Percentiles rank a stretch among this genome's conserved stretches.
These are phyloP conservation scores for Sebastes flavidus DNA, from an alignment of 2,797 vertebrate genomes.

Conservation along the genomic window DNA sequence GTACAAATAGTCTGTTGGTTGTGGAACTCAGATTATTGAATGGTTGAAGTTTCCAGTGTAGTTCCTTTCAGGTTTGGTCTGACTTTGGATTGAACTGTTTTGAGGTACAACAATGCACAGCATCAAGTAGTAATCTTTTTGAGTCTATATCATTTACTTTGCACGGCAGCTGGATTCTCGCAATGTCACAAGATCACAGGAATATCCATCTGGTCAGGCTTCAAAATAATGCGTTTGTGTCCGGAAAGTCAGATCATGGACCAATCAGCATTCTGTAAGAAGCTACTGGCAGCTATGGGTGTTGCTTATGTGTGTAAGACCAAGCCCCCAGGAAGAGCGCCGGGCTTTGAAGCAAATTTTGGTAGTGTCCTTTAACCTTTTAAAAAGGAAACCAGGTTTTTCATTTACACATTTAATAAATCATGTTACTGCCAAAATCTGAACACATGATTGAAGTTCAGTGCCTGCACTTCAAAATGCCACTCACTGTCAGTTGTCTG, in stretches of 20 bases:
- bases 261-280: no score
- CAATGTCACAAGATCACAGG: no score
- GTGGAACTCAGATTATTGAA: background rate
- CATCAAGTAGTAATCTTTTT: background rate
- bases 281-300: no score
- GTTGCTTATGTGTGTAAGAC: no score
- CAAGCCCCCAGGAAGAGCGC: no score
- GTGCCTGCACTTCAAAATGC: background rate
- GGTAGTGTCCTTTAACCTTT: background rate
- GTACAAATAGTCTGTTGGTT: background rate
- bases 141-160: background rate
- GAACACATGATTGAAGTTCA: conserved; percentile 5
- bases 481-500: background rate
- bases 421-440: conserved; percentile 2
- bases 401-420: background rate
- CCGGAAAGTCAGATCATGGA: no score
- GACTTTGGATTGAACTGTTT: background rate
- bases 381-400: background rate
- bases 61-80: background rate
- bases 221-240: no score
- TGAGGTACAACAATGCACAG: background rate
- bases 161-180: no score
- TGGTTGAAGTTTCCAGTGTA: background rate
- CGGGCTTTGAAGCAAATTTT: no score
- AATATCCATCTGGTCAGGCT: no score